These are phyloP conservation scores for Diabrotica balteata DNA, from an alignment of 2,888 invertebrate genomes.

Conservation along the genomic window DNA sequence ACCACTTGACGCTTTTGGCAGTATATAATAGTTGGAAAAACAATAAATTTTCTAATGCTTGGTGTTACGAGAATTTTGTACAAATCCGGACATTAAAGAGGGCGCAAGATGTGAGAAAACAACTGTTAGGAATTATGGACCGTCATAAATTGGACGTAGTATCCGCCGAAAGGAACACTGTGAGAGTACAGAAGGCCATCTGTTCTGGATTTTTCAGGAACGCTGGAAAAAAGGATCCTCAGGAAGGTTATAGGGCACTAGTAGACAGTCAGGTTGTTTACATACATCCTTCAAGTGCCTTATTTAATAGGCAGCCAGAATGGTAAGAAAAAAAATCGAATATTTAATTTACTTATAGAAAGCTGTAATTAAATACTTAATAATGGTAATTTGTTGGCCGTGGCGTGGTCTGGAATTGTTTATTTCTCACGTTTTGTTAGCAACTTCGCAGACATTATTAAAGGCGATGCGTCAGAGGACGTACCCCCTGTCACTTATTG, in stretches of 20 bases:
- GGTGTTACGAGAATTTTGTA: constrained; percentile 99
- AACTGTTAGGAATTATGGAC: constrained; percentile 97
- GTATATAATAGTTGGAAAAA: constrained; percentile 99
- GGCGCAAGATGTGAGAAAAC: constrained; percentile 97
- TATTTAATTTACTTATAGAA: constrained; percentile 1
- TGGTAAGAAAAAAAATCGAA: constrained; percentile 71
- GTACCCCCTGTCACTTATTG: too few relatives aligned
- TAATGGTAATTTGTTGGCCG: too few relatives aligned
- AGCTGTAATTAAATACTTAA: background rate
- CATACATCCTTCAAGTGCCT: constrained; percentile 97
- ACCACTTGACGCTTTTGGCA: constrained; percentile 95
- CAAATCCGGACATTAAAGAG: constrained; percentile 96
- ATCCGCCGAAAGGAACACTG: constrained; percentile 94
- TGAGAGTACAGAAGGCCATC: constrained; percentile 95
- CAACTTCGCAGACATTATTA: too few relatives aligned
- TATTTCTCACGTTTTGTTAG: too few relatives aligned
- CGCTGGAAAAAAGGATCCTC: constrained; percentile 99
- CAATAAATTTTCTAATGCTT: constrained; percentile 98
- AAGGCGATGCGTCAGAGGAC: too few relatives aligned
- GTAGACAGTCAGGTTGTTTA: constrained; percentile 98
- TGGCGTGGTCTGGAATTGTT: too few relatives aligned
- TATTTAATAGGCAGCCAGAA: constrained; percentile 98
- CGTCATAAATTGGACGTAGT: constrained; percentile 96
- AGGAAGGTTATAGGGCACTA: constrained; percentile 95
- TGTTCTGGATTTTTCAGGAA: constrained; percentile 99